Evolutionary conservation across 2,888 invertebrate species (phyloP).

Genomic region (Odontothrips loti): DNA sequence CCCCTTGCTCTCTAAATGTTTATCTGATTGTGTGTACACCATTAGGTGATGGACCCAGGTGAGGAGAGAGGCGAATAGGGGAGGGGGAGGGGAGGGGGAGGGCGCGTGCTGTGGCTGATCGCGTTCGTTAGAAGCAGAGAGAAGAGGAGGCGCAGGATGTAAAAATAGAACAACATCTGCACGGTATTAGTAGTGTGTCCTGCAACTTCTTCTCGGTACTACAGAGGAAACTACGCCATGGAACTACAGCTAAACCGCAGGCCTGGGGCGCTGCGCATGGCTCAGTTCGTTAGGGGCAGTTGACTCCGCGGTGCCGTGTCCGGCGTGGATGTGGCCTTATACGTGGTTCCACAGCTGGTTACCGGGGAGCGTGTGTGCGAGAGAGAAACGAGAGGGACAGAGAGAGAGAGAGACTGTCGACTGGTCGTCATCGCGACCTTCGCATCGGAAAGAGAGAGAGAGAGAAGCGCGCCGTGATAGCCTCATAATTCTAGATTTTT

Average conservation of each 20-base stretch:
- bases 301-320: neutral
- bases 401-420: neutral
- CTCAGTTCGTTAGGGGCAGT: too few relatives aligned
- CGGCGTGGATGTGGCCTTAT: too few relatives aligned
- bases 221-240: too few relatives aligned
- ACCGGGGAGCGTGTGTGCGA: too few relatives aligned
- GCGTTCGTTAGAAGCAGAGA: too few relatives aligned
- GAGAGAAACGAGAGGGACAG: neutral
- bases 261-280: too few relatives aligned
- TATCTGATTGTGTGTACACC: constrained; percentile 3
- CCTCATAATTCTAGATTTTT: constrained; percentile 23
- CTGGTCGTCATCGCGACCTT: neutral
- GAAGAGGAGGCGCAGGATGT: too few relatives aligned
- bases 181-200: too few relatives aligned
- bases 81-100: neutral
- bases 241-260: too few relatives aligned
- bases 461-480: neutral
- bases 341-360: too few relatives aligned
- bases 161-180: too few relatives aligned
- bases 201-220: neutral
- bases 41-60: constrained; percentile 4
- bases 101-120: too few relatives aligned
- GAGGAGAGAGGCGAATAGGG: neutral
- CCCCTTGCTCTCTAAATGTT: neutral
- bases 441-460: neutral